These are phyloP conservation scores for Sclerurus mexicanus DNA, from an alignment of 2,113 vertebrate species.

Conservation along the genomic window DNA sequence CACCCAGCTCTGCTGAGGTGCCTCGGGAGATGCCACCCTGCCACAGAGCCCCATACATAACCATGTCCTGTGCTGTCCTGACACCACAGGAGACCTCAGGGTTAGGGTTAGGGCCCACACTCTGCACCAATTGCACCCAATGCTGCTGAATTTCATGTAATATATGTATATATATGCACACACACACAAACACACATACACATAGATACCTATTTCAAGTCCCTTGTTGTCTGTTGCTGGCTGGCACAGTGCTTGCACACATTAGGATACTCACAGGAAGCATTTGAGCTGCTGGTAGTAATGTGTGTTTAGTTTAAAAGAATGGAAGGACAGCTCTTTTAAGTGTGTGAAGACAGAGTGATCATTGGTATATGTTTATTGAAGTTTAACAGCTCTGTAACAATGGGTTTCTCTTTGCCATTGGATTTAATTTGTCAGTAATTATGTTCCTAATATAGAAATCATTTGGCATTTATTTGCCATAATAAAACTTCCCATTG, in stretches of 20 bases:
- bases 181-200: too few species aligned
- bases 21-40: not conserved
- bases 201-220: not conserved
- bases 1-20: not conserved
- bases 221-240: not conserved
- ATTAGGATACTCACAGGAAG: not conserved
- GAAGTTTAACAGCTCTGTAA: constrained; percentile 10
- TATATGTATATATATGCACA: too few species aligned
- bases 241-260: not conserved
- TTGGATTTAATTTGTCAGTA: constrained; percentile 1
- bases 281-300: not conserved
- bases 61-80: not conserved
- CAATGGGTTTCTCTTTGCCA: constrained; percentile 24
- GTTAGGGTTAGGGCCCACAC: not conserved
- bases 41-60: not conserved
- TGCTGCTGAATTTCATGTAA: not conserved
- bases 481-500: constrained; percentile 30
- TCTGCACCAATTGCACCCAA: not conserved
- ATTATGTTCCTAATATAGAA: constrained; percentile 49
- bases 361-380: constrained; percentile 1
- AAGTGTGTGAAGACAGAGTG: not conserved
- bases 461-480: constrained; percentile 46
- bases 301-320: not conserved
- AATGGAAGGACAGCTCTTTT: not conserved
- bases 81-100: not conserved